Conservation (phyloP, 2,888 invertebrate genomes). For the Lasioglossum pauxillum region DNA sequence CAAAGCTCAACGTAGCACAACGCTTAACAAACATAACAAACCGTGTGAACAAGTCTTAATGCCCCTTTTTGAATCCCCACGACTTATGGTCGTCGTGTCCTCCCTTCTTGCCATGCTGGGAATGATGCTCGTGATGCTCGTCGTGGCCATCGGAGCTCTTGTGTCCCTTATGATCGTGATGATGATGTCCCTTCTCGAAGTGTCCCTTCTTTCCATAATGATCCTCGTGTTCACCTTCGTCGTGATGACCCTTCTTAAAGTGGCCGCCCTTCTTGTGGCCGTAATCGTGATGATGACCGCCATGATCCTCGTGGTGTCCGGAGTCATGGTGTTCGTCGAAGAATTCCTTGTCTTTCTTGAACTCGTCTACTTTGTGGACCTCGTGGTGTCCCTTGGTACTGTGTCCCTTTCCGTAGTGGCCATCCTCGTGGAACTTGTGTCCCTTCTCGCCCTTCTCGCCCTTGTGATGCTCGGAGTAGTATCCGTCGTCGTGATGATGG, state of each 20-base stretch:
- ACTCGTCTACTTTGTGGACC: conserved; percentile 93
- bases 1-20: conserved; percentile 47
- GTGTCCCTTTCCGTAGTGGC: conserved; percentile 93
- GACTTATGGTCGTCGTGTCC: conserved; percentile 92
- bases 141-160: conserved; percentile 92
- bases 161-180: conserved; percentile 92
- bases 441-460: conserved; percentile 89
- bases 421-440: conserved; percentile 88
- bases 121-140: conserved; percentile 90
- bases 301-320: conserved; percentile 93
- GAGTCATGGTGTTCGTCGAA: conserved; percentile 94
- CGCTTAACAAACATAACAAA: conserved; percentile 60
- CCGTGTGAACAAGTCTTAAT: conserved; percentile 61
- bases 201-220: conserved; percentile 93
- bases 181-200: conserved; percentile 92
- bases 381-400: conserved; percentile 94
- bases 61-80: conserved; percentile 88
- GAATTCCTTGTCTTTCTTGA: conserved; percentile 94
- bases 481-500: conserved; percentile 88
- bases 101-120: conserved; percentile 90
- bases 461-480: conserved; percentile 88
- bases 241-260: conserved; percentile 92
- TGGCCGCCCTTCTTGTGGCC: conserved; percentile 93
- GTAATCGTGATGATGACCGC: conserved; percentile 91
- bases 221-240: conserved; percentile 91